These are phyloP conservation scores for Aphelenchoides bicaudatus DNA, from an alignment of 2,888 invertebrate genomes.

Conservation along the genomic window DNA sequence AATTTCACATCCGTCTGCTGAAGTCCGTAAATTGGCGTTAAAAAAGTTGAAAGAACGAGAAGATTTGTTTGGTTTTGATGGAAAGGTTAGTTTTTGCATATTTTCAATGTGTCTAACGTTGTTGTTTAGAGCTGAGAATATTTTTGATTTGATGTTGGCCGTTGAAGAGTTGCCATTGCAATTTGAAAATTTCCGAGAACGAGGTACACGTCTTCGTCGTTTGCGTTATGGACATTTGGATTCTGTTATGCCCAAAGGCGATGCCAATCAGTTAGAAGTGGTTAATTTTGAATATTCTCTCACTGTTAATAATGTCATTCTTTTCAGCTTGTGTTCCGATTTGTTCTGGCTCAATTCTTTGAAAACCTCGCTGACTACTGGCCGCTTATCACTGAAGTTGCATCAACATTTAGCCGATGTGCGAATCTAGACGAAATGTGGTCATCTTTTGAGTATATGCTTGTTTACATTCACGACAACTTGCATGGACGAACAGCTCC, in stretches of 20 bases:
- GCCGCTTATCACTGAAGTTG: constrained; percentile 76
- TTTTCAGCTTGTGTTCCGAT: constrained; percentile 70
- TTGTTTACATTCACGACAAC: too few species aligned
- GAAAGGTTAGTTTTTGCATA: background rate
- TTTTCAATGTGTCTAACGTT: background rate
- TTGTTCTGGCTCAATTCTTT: constrained; percentile 76
- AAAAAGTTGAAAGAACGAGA: constrained; percentile 38
- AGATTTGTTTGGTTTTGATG: constrained; percentile 9
- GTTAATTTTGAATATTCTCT: background rate
- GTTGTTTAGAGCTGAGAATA: constrained; percentile 20
- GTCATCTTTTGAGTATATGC: constrained; percentile 51
- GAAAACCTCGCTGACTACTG: constrained; percentile 83
- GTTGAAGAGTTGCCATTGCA: constrained; percentile 73
- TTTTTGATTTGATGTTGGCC: constrained; percentile 58
- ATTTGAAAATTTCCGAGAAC: constrained; percentile 74
- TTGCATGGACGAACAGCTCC: background rate
- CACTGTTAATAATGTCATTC: constrained; percentile 11
- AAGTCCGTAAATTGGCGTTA: constrained; percentile 35
- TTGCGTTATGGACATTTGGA: background rate
- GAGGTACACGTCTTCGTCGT: constrained; percentile 20
- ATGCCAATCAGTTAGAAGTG: background rate
- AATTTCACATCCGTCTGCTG: constrained; percentile 19
- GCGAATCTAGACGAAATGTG: constrained; percentile 61
- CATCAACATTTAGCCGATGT: constrained; percentile 71
- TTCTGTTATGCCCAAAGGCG: background rate